Conservation (phyloP, 1,140 invertebrate species). For the Drosophila malerkotliana region DNA sequence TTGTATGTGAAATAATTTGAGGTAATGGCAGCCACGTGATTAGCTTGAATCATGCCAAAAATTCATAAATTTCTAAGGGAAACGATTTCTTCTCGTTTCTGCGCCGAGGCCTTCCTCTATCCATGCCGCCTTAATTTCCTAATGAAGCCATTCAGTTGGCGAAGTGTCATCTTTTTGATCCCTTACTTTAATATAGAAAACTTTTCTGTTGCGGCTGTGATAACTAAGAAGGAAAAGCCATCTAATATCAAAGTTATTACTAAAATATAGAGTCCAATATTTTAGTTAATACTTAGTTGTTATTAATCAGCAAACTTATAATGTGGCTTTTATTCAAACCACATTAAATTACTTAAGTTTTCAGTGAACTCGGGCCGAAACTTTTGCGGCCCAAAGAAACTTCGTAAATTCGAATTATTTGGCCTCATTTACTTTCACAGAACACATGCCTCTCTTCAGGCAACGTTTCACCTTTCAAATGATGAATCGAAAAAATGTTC, state of each 20-base stretch:
- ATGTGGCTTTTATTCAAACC: not conserved
- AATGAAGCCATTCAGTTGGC: constrained; percentile 42
- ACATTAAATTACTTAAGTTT: constrained; percentile 4
- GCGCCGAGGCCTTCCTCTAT: not conserved
- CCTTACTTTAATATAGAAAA: not conserved
- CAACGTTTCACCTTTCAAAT: constrained; percentile 32
- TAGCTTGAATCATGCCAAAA: constrained; percentile 71
- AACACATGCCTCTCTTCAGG: constrained; percentile 6
- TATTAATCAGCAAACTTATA: not conserved
- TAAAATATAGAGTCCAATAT: not conserved
- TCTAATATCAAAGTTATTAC: not conserved
- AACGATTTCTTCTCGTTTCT: not conserved
- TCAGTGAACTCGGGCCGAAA: not conserved
- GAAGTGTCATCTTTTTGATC: constrained; percentile 27
- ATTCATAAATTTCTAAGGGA: constrained; percentile 66
- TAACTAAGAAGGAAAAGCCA: not conserved
- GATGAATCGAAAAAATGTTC: constrained; percentile 8
- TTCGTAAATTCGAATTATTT: constrained; percentile 2
- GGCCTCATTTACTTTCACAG: constrained; percentile 19
- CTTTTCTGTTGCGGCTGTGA: not conserved
- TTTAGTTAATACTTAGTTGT: no score
- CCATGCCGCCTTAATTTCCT: constrained; percentile 17
- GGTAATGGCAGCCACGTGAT: constrained; percentile 69
- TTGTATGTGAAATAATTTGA: constrained; percentile 52
- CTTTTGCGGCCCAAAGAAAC: not conserved